Percentiles rank a stretch among this genome's conserved stretches.
Evolutionary conservation across 2,797 vertebrate genomes (phyloP).

Genomic region (Nannoperca obscura): DNA sequence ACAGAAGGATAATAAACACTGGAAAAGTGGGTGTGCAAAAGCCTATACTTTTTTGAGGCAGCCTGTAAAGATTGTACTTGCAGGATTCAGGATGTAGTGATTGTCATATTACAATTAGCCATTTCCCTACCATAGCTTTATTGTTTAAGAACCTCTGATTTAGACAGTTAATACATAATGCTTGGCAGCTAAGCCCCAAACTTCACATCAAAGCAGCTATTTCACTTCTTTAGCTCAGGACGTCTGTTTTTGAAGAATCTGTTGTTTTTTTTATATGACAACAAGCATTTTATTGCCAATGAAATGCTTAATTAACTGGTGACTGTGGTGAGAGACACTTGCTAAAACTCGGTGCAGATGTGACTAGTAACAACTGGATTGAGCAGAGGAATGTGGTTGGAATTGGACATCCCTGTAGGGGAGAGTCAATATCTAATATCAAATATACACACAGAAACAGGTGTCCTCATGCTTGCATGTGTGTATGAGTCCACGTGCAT

Average conservation of each 20-base stretch:
- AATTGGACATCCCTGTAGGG: constrained; percentile 4
- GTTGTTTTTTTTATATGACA: constrained; percentile 11
- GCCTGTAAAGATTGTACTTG: background rate
- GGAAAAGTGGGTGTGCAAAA: background rate
- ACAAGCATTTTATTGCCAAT: constrained; percentile 28
- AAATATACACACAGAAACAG: constrained; percentile 31
- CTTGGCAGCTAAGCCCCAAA: background rate
- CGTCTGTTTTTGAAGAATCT: background rate
- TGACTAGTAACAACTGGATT: constrained; percentile 4
- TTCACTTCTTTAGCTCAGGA: constrained; percentile 1
- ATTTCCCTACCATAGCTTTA: background rate
- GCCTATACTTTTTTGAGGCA: background rate
- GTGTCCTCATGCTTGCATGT: background rate
- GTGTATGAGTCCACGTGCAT: background rate
- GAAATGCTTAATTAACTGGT: constrained; percentile 32
- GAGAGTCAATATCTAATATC: constrained; percentile 40
- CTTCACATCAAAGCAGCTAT: background rate
- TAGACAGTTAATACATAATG: background rate
- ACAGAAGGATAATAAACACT: background rate
- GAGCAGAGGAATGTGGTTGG: background rate
- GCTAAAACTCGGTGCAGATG: constrained; percentile 11
- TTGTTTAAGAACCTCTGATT: background rate
- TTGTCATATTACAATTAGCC: background rate
- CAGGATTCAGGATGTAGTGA: background rate
- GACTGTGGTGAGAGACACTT: constrained; percentile 17